These are phyloP conservation scores for Heliconius nattereri DNA, from an alignment of 1,140 invertebrate species.

Conservation along the genomic window DNA sequence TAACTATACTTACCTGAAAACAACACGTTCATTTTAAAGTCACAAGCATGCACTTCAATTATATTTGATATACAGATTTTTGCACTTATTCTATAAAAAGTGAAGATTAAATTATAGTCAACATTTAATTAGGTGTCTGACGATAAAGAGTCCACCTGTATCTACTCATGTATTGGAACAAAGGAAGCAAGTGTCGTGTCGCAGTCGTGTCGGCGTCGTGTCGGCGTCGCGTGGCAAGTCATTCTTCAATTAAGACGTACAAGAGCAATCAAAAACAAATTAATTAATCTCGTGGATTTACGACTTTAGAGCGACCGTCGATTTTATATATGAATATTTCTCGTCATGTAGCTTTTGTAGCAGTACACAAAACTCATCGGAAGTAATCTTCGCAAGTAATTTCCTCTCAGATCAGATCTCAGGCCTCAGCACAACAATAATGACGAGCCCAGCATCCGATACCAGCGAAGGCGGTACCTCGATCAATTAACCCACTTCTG, in stretches of 20 bases:
- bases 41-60: no score
- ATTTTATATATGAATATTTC: not conserved
- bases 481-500: not conserved
- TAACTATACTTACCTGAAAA: no score
- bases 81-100: no score
- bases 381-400: slow-evolving; percentile 8
- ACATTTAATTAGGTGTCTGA: no score
- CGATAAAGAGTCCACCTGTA: no score
- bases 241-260: slow-evolving; percentile 24
- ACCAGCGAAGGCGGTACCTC: not conserved
- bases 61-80: no score
- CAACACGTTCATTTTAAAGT: no score
- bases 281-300: slow-evolving; percentile 25
- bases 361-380: not conserved
- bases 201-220: not conserved
- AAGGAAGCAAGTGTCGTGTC: not conserved
- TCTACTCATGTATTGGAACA: not conserved
- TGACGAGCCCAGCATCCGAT: not conserved
- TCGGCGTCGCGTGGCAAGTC: slow-evolving; percentile 10
- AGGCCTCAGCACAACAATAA: not conserved
- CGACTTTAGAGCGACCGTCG: not conserved
- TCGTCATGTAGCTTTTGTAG: not conserved
- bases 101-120: no score
- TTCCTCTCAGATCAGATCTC: slow-evolving; percentile 3
- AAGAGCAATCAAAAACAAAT: slow-evolving; percentile 28